phyloP scores from a whole-genome alignment of 2,113 vertebrate genomes.

The Danio rerio region DNA sequence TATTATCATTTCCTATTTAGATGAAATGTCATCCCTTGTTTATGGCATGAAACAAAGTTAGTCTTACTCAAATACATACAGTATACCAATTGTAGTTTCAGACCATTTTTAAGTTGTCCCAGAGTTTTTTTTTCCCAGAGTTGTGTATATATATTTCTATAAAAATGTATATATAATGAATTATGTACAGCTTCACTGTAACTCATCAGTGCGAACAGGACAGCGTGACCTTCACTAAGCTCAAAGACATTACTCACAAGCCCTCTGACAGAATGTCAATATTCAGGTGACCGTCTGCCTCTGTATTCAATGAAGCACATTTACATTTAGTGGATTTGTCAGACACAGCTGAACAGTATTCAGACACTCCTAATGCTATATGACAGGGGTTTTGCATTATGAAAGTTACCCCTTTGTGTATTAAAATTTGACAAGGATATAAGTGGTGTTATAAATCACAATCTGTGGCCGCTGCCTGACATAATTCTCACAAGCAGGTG shows the following conservation, averaged over 20 bases:
- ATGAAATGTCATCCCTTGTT: no score
- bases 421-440: background rate
- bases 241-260: background rate
- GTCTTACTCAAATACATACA: no score
- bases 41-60: no score
- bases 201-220: background rate
- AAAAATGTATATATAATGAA: no score
- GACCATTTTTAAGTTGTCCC: no score
- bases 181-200: no score
- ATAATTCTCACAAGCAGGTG: conserved; percentile 2
- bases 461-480: background rate
- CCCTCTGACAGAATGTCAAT: background rate
- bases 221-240: background rate
- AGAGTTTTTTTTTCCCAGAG: no score
- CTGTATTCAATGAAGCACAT: background rate
- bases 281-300: background rate
- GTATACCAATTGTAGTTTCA: no score
- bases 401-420: background rate
- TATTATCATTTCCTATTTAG: no score
- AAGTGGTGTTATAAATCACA: conserved; percentile 20
- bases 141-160: no score
- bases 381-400: conserved; percentile 7
- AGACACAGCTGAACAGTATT: background rate
- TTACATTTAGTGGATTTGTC: background rate
- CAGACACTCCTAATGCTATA: background rate